Conservation (phyloP, 1,140 invertebrate species). For the Cotesia typhae region DNA sequence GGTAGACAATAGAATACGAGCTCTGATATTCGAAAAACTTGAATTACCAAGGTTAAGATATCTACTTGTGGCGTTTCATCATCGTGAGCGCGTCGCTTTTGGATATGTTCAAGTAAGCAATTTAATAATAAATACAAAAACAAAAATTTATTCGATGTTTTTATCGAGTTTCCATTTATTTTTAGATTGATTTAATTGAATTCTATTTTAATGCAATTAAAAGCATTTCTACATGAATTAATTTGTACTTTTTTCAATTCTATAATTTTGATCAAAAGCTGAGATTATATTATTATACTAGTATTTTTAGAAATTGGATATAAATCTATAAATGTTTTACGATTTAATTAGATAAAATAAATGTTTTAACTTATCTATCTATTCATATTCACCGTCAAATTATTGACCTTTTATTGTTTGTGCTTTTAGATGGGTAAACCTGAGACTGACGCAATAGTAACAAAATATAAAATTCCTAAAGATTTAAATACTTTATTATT, state of each 20-base stretch:
- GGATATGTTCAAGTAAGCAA: conserved; percentile 73
- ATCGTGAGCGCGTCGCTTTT: conserved; percentile 85
- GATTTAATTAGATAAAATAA: too few relatives aligned
- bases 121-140: conserved; percentile 10
- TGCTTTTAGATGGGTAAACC: conserved; percentile 72
- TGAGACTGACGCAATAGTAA: conserved; percentile 72
- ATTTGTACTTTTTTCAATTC: too few relatives aligned
- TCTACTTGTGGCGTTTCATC: conserved; percentile 87
- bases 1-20: conserved; percentile 90
- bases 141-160: neutral
- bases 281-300: too few relatives aligned
- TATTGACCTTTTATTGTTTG: conserved; percentile 30
- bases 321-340: too few relatives aligned
- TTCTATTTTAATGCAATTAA: too few relatives aligned
- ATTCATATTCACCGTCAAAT: neutral
- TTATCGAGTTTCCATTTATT: too few relatives aligned
- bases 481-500: conserved; percentile 87
- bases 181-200: too few relatives aligned
- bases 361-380: too few relatives aligned
- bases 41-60: conserved; percentile 83
- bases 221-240: too few relatives aligned
- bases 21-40: conserved; percentile 85
- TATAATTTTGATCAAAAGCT: too few relatives aligned
- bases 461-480: conserved; percentile 77
- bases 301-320: too few relatives aligned